Conservation (phyloP, 2,113 vertebrate species). For the chimpanzee (Pan troglodytes) region NHGRI_mPanTro3-v2.1_pri NC_072401.2:151223501-151224000, state of each 20-base stretch:
- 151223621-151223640: neutral
- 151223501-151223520: neutral
- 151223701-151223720: neutral
- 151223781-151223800: constrained; percentile 14
- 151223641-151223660: neutral
- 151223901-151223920: neutral
- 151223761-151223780: neutral
- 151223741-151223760: neutral
- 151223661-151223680: neutral
- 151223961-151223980: neutral
- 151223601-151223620: neutral
- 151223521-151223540: neutral
- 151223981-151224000: neutral
- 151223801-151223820: constrained; percentile 18
- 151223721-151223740: neutral
- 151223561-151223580: neutral
- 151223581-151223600: neutral
- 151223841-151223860: neutral
- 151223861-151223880: neutral
- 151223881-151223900: neutral
- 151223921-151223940: neutral
- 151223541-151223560: neutral
- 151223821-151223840: neutral
- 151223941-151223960: neutral
- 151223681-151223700: neutral